Evolutionary conservation across 2,113 vertebrate species (phyloP).

Genomic region (Hepsetus odoe): DNA sequence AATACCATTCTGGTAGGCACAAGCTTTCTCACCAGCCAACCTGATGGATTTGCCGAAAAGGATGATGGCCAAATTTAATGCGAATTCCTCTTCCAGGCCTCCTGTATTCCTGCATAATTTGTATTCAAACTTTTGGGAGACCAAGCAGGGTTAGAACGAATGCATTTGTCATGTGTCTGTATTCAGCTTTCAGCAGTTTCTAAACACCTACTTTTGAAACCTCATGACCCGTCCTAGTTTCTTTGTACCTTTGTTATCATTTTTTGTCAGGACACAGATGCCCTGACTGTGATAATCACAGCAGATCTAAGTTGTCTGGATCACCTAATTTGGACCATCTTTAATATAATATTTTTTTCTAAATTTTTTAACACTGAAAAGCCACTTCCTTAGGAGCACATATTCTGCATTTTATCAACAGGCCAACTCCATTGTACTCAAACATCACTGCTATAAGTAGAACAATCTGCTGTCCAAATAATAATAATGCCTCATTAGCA

Average conservation of each 20-base stretch:
- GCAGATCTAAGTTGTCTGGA: no score
- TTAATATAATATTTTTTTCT: no score
- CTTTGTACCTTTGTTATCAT: background rate
- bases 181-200: slow-evolving; percentile 65
- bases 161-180: slow-evolving; percentile 67
- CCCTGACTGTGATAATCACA: background rate
- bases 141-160: slow-evolving; percentile 64
- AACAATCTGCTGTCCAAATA: no score
- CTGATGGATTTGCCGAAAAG: slow-evolving; percentile 52
- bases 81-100: slow-evolving; percentile 60
- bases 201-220: slow-evolving; percentile 66
- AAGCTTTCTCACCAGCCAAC: slow-evolving; percentile 32
- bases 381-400: no score
- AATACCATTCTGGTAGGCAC: slow-evolving; percentile 12
- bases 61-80: slow-evolving; percentile 48
- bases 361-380: no score
- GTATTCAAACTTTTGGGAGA: slow-evolving; percentile 65
- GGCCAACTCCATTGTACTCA: no score
- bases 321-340: no score
- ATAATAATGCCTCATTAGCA: no score
- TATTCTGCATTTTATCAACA: no score
- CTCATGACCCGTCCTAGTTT: slow-evolving; percentile 54
- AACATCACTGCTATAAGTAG: no score
- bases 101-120: slow-evolving; percentile 58
- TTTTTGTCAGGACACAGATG: background rate